Evolutionary conservation across 1,140 invertebrate genomes (phyloP).

Genomic region (Portunus trituberculatus): DNA sequence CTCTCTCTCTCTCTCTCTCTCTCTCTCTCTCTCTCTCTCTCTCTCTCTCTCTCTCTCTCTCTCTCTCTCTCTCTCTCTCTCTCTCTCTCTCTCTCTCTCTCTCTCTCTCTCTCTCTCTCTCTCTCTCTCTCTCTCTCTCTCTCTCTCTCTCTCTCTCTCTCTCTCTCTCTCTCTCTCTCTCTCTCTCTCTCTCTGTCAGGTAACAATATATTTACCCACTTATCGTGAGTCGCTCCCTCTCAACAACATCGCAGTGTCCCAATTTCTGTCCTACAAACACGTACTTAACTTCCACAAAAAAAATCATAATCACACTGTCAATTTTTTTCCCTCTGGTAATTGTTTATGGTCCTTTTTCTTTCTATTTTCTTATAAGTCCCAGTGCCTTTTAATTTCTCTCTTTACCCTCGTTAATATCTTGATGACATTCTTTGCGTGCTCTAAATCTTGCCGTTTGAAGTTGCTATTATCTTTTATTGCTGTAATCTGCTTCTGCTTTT

Average conservation of each 20-base stretch:
- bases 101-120: too few relatives aligned
- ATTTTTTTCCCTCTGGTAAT: background rate
- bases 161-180: too few relatives aligned
- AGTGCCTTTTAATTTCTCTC: background rate
- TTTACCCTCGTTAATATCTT: background rate
- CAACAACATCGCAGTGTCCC: background rate
- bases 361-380: background rate
- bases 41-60: background rate
- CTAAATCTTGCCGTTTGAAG: background rate
- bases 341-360: background rate
- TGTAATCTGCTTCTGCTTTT: conserved; percentile 1
- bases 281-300: background rate
- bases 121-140: too few relatives aligned
- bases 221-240: too few relatives aligned
- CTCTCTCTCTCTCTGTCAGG: too few relatives aligned
- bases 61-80: background rate
- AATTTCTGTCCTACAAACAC: background rate
- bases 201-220: too few relatives aligned
- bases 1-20: background rate
- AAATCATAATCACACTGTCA: background rate
- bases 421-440: background rate
- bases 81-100: background rate
- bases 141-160: too few relatives aligned
- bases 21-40: conserved; percentile 11
- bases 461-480: background rate